Conservation (phyloP, 2,888 invertebrate genomes). For the Gortyna flavago region DNA sequence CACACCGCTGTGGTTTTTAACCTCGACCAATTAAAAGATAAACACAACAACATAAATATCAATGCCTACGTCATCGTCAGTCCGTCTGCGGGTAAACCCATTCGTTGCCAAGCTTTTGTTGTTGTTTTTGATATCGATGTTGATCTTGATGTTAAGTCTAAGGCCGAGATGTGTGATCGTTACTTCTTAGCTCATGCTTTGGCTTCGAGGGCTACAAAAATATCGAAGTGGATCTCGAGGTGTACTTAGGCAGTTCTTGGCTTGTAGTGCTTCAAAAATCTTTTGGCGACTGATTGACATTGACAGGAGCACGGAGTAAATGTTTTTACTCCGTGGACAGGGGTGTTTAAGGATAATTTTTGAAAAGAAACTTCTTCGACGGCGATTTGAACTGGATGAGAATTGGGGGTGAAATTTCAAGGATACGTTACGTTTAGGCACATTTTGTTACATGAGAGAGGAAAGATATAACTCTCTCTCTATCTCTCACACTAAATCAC, state of each 20-base stretch:
- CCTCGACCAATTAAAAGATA: neutral
- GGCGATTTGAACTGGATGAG: neutral
- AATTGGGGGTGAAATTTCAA: neutral
- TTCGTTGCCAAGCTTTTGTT: neutral
- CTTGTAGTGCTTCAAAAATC: too few species aligned
- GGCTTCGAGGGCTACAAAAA: neutral
- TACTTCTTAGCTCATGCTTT: neutral
- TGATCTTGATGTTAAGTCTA: neutral
- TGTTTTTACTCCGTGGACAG: too few species aligned
- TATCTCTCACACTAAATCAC: neutral
- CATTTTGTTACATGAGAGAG: neutral
- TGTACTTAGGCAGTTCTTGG: too few species aligned
- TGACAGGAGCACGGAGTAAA: too few species aligned
- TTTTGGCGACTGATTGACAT: neutral
- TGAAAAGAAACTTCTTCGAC: too few species aligned
- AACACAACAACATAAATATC: neutral
- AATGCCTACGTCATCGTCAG: neutral
- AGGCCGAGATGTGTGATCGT: neutral
- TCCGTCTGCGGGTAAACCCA: slow-evolving; percentile 4
- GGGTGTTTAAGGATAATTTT: too few species aligned
- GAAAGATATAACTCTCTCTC: neutral
- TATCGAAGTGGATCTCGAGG: too few species aligned
- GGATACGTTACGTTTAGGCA: neutral
- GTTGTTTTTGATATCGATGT: neutral
- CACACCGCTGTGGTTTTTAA: neutral